Evolutionary conservation across 2,797 vertebrate genomes (phyloP).

Genomic region (Sebastolobus altivelis): DNA sequence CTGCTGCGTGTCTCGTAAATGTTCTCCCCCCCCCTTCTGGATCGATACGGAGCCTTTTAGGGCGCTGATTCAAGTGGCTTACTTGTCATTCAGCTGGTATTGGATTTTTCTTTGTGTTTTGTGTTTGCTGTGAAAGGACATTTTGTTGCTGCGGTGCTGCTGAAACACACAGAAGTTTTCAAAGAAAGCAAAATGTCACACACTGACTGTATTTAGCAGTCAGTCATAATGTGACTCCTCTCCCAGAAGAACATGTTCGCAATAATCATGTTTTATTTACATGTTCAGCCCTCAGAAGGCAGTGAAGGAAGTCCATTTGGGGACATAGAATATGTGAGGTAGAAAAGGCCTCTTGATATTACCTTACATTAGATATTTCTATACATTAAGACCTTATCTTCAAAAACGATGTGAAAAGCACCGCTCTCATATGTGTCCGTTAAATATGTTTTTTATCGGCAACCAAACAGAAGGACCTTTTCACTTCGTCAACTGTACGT

Average conservation of each 20-base stretch:
- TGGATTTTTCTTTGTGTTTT: conserved; percentile 50
- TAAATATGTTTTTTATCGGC: neutral
- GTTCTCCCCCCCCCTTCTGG: conserved; percentile 22
- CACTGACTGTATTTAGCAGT: neutral
- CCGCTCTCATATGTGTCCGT: neutral
- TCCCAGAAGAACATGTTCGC: neutral
- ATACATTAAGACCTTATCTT: neutral
- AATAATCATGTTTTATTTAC: neutral
- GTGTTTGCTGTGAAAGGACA: conserved; percentile 39
- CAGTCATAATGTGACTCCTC: neutral
- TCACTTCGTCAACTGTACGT: neutral
- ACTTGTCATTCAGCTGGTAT: conserved; percentile 52
- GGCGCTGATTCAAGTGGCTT: conserved; percentile 38
- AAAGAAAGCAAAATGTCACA: conserved; percentile 34
- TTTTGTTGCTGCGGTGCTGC: neutral
- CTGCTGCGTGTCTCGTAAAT: conserved; percentile 49
- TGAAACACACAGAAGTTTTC: neutral
- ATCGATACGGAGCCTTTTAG: conserved; percentile 60
- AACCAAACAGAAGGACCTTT: too few relatives aligned
- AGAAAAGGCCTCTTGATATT: too few relatives aligned
- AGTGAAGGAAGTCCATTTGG: neutral
- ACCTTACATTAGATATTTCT: neutral
- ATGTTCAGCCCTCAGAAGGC: neutral
- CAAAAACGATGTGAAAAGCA: neutral
- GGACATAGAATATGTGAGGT: neutral